Conservation (phyloP, 2,888 invertebrate genomes). For the Prosopocoilus inquinatus region DNA sequence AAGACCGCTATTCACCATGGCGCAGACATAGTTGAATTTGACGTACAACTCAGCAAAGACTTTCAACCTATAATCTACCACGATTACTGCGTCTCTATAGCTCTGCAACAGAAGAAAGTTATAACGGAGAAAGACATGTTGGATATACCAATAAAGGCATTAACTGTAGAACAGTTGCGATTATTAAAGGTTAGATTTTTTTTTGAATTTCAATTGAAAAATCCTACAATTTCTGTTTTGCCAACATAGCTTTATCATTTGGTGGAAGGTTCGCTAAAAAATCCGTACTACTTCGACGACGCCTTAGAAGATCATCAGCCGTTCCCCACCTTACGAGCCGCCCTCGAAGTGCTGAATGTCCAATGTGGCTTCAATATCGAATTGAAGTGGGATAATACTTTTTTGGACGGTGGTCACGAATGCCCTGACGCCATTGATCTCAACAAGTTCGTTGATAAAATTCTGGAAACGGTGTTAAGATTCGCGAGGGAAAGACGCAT, state of each 20-base stretch:
- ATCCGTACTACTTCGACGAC: constrained; percentile 76
- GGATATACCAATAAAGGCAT: constrained; percentile 90
- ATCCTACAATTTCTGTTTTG: background rate
- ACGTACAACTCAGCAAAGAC: constrained; percentile 97
- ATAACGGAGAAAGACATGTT: constrained; percentile 77
- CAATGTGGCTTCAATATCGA: constrained; percentile 96
- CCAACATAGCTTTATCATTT: constrained; percentile 72
- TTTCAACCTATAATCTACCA: constrained; percentile 94
- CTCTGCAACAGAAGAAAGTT: constrained; percentile 79
- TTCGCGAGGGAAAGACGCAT: constrained; percentile 79
- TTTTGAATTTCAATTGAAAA: too few species aligned
- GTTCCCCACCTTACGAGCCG: constrained; percentile 86
- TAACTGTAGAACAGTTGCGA: constrained; percentile 86
- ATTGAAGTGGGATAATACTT: constrained; percentile 93
- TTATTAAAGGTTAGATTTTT: constrained; percentile 72
- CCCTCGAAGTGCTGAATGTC: constrained; percentile 74
- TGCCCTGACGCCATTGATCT: constrained; percentile 86
- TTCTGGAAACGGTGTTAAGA: constrained; percentile 78
- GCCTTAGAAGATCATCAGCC: constrained; percentile 88
- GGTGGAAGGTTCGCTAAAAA: constrained; percentile 71
- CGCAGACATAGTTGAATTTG: constrained; percentile 98
- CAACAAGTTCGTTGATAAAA: constrained; percentile 88
- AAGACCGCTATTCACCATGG: constrained; percentile 91
- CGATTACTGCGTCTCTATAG: constrained; percentile 93
- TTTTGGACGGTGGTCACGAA: constrained; percentile 84